Base-by-base conservation (phyloP, 2,797 vertebrate genomes). In the Muscicapa comitata region DNA sequence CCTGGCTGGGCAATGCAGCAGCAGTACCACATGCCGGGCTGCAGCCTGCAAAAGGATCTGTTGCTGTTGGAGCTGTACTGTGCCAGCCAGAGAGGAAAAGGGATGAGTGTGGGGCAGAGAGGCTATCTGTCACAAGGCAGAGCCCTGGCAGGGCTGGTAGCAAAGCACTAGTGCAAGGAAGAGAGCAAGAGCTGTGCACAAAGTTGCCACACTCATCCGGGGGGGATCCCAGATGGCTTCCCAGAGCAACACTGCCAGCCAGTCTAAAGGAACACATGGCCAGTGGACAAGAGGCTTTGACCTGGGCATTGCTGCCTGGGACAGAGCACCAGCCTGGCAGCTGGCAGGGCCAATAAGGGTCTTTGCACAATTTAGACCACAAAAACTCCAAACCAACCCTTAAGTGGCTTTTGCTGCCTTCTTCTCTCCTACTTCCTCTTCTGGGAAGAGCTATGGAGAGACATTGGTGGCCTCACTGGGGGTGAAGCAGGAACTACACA, bases 41-140 rank as follows among this genome's bases (percentile, higher is more conserved):
- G 88, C 85, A 93, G 78, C 71, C 67, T 89, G 75, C 37, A 72
- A 57, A 90, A 61, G 58, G 67, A 90, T 57, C 88, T 88, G 50
- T 25, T 93, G 58, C 71, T 85, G n/a, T 50, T 68, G 1, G 13
- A 82, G 48, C 40, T 31, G 48, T 29, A 29, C 35, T 58, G 16
- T 31, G 63, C 42, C 13, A 6, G 48, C 7, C 53, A 68, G 51
- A 79, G 57, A 73, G 28, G 28, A 68, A 48, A 31, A 0, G 0
- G 55, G 45, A 51, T 1, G 17, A 57, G 23, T 57, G 18, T 2
- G 7, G 31, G n/a, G 51, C 59, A 58, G 35, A 15, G 19, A 37
- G 17, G 11, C 16, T 31, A 45, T 63, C 13, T 65, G 23, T 17
- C 12, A 1, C 2, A 6, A 43, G 38, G 16, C 23, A 90, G 55